Evolutionary conservation across 2,797 vertebrate species (phyloP), one percentile per base, ranked within the genome.

Genomic region (Loriculus beryllinus): DNA sequence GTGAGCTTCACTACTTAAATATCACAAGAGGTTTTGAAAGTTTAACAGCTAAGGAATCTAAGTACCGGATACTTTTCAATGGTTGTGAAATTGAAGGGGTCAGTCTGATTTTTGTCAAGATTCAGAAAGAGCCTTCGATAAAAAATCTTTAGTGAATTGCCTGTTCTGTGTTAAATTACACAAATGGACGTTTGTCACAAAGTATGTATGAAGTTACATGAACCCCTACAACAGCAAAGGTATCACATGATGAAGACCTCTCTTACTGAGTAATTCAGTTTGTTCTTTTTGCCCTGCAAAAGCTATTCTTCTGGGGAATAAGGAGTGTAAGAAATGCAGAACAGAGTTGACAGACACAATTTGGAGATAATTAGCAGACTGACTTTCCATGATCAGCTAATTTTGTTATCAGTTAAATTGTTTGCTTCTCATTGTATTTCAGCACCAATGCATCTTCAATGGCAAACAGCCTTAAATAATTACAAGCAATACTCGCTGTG

Each of bases 381-480:
- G 91, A 83, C 69, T 96, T 95, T 92, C 78, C 68, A 75, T 67
- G 69, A 90, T 82, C 91, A 91, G 87, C 82, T 95, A 91, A 95
- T 93, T 96, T 96, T 88, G 87, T 93, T 92, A 95, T 63, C 68
- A 60, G 80, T 79, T 88, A 92, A 91, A 86, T 86, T 92, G 69
- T 89, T 95, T 91, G 71, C 39, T 85, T 92, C 51, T 87, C 60
- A 75, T 88, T 95, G 82, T 89, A 88, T 93, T 90, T 95, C 65
- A 82, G 82, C 62, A 82, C 65, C 49, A 88, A 68, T 81, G 84
- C 74, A 90, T 87, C 74, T 89, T 39, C 95, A 91, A 95, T 88
- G 96, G 94, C 80, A 95, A 96, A 94, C 83, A 93, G 60, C 67
- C 81, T 79, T 92, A 95, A 95, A 93, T 96, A 96, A 96, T 95